phyloP scores from a whole-genome alignment of 2,113 vertebrate genomes.

The Lonchura striata region DNA sequence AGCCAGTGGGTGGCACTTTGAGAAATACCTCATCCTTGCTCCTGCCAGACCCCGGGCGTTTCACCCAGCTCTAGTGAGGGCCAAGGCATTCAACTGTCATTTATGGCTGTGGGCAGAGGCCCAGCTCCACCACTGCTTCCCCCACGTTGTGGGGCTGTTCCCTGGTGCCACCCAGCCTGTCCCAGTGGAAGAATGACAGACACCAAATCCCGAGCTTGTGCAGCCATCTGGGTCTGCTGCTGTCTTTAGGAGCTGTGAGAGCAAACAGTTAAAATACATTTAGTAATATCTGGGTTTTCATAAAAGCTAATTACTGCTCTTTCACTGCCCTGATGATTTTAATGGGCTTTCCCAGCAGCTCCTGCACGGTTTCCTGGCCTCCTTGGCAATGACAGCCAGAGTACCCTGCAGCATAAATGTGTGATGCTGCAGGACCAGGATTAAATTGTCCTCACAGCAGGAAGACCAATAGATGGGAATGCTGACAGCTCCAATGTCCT shows the following conservation, averaged over 20 bases:
- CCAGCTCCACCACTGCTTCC: background rate
- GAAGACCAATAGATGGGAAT: background rate
- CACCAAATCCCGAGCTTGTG: background rate
- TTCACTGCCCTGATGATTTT: background rate
- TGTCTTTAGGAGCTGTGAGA: background rate
- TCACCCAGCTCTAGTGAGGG: background rate
- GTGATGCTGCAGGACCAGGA: background rate
- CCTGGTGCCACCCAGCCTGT: background rate
- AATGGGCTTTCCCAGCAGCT: background rate
- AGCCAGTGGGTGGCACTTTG: background rate
- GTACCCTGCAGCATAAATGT: background rate
- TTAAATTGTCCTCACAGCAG: background rate
- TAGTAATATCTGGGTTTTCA: background rate
- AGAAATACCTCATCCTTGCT: background rate
- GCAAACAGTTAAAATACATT: background rate
- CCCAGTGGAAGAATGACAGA: background rate
- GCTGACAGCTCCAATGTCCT: background rate
- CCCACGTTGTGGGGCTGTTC: accelerated
- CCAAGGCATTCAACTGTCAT: background rate
- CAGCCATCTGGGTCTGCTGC: background rate
- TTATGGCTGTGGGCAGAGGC: background rate
- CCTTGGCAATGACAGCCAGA: background rate
- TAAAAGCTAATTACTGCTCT: background rate
- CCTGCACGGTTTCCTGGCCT: background rate
- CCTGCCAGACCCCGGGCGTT: accelerated